Conservation (phyloP, 2,888 invertebrate genomes). For the Lasioglossum vierecki region DNA sequence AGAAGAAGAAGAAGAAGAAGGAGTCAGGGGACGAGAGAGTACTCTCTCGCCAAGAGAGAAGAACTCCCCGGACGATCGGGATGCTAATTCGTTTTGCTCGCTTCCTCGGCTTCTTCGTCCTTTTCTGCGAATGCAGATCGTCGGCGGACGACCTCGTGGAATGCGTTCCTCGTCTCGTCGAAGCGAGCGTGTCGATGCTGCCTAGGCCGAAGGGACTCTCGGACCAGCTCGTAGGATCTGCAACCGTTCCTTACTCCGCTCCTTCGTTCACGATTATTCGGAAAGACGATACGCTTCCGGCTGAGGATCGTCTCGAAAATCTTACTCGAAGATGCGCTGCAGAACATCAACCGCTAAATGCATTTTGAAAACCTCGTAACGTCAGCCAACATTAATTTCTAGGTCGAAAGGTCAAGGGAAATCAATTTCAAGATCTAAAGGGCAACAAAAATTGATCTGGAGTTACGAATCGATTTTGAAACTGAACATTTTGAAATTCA, state of each 20-base stretch:
- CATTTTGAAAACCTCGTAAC: neutral
- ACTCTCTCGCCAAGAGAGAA: constrained; percentile 22
- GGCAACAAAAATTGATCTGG: too few relatives aligned
- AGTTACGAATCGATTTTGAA: too few relatives aligned
- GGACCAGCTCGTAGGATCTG: constrained; percentile 46
- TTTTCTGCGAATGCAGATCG: constrained; percentile 78
- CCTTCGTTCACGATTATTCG: constrained; percentile 13
- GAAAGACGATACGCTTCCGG: constrained; percentile 17
- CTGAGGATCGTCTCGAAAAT: constrained; percentile 15
- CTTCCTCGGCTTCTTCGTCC: constrained; percentile 72
- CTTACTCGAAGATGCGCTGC: too few relatives aligned
- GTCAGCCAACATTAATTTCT: too few relatives aligned
- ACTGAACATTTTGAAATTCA: too few relatives aligned
- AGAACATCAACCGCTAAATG: neutral
- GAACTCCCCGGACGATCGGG: constrained; percentile 67
- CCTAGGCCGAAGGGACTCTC: constrained; percentile 58
- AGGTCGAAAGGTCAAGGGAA: too few relatives aligned
- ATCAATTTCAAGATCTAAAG: too few relatives aligned
- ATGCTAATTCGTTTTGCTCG: constrained; percentile 75
- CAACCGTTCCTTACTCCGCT: constrained; percentile 25
- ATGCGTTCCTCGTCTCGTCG: constrained; percentile 67
- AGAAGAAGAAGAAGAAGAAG: neutral
- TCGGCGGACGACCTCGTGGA: constrained; percentile 69
- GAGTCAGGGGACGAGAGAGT: constrained; percentile 20
- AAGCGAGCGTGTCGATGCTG: constrained; percentile 58